Base-by-base conservation (phyloP, 2,888 invertebrate species). In the Cerastis rubricosa region DNA sequence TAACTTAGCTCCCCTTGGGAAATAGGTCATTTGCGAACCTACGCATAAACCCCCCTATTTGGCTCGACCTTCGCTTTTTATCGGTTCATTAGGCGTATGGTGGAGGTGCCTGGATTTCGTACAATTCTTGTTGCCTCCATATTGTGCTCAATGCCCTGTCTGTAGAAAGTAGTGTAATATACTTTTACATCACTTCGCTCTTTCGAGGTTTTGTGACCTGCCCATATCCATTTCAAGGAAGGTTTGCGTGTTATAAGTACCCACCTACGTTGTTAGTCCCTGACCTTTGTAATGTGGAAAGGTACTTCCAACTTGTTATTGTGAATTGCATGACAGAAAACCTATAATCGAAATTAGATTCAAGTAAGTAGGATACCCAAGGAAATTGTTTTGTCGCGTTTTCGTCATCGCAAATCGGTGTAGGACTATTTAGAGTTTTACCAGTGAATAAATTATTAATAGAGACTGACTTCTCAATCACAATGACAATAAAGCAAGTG, bases 11-110 rank as follows among this genome's bases (percentile, higher is more conserved):
- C 29, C 75, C 70, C 67, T 77, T 76, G 70, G 74, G 59, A 86
- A 85, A 81, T 81, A 81, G 81, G 82, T 76, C 80, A 78, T 68
- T 76, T 68, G 69, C 19, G 69, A 78, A 81, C 83, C 83, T 85
- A 78, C 72, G 67, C 49, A 71, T 64, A 76, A 77, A 71, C 49
- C 57, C 43, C 25, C 57, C 66, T 74, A 69, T 75, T 75, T 71
- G 57, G 71, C 51, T 66, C 74, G 76, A 79, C 85, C 87, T 79
- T 85, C 71, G 65, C 65, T 75, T 78, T 83, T 83, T 83, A 77
- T 77, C 70, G 85, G 71, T 83, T 78, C 74, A 81, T 78, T 79
- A 85, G 66, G 72, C 69, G 71, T 49, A 65, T 66, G 71, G 64
- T 57, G 22, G 57, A 65, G 61, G 45, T 64, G 47, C 45, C 35